These are phyloP conservation scores for Ctenopoma kingsleyae DNA, from an alignment of 2,797 vertebrate species.

Conservation along the genomic window DNA sequence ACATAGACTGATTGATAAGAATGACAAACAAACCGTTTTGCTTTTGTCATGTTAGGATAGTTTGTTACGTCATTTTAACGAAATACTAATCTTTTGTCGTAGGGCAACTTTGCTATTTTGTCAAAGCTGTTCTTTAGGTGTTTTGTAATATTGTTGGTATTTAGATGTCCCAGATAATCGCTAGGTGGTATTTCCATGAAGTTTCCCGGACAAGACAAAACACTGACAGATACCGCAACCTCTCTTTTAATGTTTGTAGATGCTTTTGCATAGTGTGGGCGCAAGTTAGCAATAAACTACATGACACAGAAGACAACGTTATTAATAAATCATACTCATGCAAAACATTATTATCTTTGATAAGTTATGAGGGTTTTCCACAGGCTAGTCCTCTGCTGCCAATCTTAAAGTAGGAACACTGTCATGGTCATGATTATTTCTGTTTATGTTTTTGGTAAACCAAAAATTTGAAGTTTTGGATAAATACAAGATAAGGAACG, in stretches of 20 bases:
- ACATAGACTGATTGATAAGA: too few species aligned
- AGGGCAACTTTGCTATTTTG: not conserved
- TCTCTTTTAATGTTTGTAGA: conserved; percentile 9
- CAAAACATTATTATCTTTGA: not conserved
- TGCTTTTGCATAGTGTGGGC: conserved; percentile 50
- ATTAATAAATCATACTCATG: conserved; percentile 16
- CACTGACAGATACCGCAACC: conserved; percentile 22
- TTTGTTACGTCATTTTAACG: not conserved
- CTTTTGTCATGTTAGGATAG: not conserved
- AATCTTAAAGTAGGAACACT: not conserved
- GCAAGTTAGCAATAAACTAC: conserved; percentile 19
- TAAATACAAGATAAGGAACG: not conserved
- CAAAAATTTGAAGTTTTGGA: not conserved
- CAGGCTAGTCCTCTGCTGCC: not conserved
- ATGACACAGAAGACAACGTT: conserved; percentile 5
- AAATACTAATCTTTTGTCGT: not conserved
- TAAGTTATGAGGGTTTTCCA: not conserved
- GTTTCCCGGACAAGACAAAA: not conserved
- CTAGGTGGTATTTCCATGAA: conserved; percentile 4
- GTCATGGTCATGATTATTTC: not conserved
- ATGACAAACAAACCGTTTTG: not conserved
- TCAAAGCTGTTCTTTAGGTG: not conserved
- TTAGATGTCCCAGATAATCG: not conserved
- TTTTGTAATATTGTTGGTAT: not conserved
- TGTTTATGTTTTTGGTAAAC: not conserved